These are phyloP conservation scores for Torymus texanus DNA, from an alignment of 2,888 invertebrate species.

Conservation along the genomic window DNA sequence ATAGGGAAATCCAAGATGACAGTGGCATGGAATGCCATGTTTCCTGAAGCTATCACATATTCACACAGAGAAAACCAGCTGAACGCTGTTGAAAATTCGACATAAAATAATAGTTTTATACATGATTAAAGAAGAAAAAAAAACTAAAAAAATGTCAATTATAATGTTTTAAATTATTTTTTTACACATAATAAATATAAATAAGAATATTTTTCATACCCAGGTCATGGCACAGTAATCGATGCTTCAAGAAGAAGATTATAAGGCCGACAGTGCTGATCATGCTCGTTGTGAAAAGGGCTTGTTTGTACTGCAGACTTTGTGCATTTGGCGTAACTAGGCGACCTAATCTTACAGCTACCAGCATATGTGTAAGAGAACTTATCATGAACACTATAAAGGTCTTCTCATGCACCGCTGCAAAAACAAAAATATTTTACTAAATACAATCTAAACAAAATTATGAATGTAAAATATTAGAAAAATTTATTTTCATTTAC, in stretches of 20 bases:
- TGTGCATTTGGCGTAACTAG: slow-evolving; percentile 73
- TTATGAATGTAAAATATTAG: neutral
- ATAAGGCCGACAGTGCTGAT: slow-evolving; percentile 88
- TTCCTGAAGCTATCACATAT: slow-evolving; percentile 92
- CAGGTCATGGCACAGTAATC: slow-evolving; percentile 91
- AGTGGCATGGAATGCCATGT: slow-evolving; percentile 94
- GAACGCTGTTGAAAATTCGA: slow-evolving; percentile 81
- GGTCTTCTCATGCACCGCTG: slow-evolving; percentile 92
- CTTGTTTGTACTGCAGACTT: slow-evolving; percentile 80
- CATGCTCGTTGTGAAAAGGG: slow-evolving; percentile 85
- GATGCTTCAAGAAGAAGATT: slow-evolving; percentile 91
- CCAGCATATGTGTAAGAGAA: slow-evolving; percentile 88
- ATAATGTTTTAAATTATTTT: neutral
- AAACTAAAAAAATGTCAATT: slow-evolving; percentile 4
- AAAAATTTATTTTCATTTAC: too few species aligned
- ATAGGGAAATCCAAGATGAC: slow-evolving; percentile 91
- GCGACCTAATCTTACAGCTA: slow-evolving; percentile 80
- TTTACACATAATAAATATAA: slow-evolving; percentile 29
- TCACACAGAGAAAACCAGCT: slow-evolving; percentile 96
- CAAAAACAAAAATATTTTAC: slow-evolving; percentile 67
- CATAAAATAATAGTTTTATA: slow-evolving; percentile 20
- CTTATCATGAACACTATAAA: slow-evolving; percentile 94
- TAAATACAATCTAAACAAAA: too few species aligned
- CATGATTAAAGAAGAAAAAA: slow-evolving; percentile 13
- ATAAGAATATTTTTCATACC: slow-evolving; percentile 78